Base-by-base conservation (phyloP, 1,140 invertebrate species). In the Stegodyphus mimosarum region DNA sequence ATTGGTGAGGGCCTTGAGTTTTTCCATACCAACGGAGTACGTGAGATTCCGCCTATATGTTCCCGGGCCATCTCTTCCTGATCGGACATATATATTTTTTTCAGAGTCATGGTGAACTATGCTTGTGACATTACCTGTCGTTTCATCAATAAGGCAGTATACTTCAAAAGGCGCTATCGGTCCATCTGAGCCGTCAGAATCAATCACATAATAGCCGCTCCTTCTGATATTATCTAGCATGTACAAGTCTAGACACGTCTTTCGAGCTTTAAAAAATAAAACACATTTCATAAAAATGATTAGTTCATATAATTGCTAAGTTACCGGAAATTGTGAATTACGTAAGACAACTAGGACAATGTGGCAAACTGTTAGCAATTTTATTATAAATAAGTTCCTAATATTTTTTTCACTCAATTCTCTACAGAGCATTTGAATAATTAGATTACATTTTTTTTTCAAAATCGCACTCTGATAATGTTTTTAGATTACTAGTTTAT, bases 21-120 rank as follows among this genome's bases (percentile, higher is more conserved):
- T 66, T 6, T 87, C 76, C 74, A 87, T 81, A 6, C 80, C 84
- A 9, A 78, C 67, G 6, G 88, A 79, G 64, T 88, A 89, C 13
- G 88, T 74, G 4, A 89, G 53, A 0, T 69, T 53, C 52, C 88
- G 69, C n/a, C 73, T 60, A 66, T 88, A 88, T 7, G 18, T 76
- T 48, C 88, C 87, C 6, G 80, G 77, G 7, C 81, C 86, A 52
- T 88, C 86, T 53, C 33, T 66, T 15, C 60, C 75, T 5, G 86
- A 84, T 5, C 83, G 73, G 33, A 88, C 88, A 18, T 87, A 89
- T 1, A 89, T 81, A 6, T 75, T 18, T 72, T 78, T 52, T 76
- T 89, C 88, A 4, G 88, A 88, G 69, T 89, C 88, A 53, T 89
- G 88, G 55, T 89, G 88, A 7, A 89, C 70, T 2, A 88, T 74